Base-by-base conservation (phyloP, 2,113 vertebrate species). In the Sterna hirundo region DNA sequence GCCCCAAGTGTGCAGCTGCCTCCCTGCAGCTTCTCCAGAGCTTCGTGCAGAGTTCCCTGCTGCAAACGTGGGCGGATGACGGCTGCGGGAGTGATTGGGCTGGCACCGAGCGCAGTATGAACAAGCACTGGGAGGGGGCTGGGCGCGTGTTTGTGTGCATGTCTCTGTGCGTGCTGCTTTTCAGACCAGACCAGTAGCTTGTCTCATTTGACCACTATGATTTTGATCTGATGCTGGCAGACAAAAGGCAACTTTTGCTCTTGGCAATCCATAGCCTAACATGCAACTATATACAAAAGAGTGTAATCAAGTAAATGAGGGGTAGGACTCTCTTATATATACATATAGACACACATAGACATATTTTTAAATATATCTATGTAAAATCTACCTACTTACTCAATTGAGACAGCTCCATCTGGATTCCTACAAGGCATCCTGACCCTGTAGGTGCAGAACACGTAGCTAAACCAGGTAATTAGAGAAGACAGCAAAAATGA, bases 11-110 rank as follows among this genome's bases (percentile, higher is more conserved):
- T 98, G 98, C 70, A 98, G 94, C 19, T 98, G 95, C 89, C 98
- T 98, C 27, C 92, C 98, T 98, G 98, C 86, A 98, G 98, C 88
- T 99, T 99, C 83, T 98, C 98, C 83, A 99, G 96, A 77, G 98
- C 98, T 83, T 98, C 98, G 13, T 98, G 98, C 68, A 98, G 97
- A 94, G 98, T 98, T 76, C 98, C 98, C 16, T 98, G 98, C 98
- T 98, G 30, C 46, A 92, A 54, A 70, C 5, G 17, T 5, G 15
- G 72, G 36, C 1, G 2, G 36, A 70, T 25, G 29, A 34, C 30
- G 46, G 60, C 72, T 54, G 46, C 23, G 32, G 49, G 58, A 51
- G 44, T 34, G 13, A 62, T 17, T 36, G 22, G 23, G 23, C 71
- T 64, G 20, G 36, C 44, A 19, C 26, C 34, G 32, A 46, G 71